Percentiles rank a stretch among this genome's conserved stretches.
Conservation (phyloP, 2,888 invertebrate genomes). For the Chelonus formosanus region DNA sequence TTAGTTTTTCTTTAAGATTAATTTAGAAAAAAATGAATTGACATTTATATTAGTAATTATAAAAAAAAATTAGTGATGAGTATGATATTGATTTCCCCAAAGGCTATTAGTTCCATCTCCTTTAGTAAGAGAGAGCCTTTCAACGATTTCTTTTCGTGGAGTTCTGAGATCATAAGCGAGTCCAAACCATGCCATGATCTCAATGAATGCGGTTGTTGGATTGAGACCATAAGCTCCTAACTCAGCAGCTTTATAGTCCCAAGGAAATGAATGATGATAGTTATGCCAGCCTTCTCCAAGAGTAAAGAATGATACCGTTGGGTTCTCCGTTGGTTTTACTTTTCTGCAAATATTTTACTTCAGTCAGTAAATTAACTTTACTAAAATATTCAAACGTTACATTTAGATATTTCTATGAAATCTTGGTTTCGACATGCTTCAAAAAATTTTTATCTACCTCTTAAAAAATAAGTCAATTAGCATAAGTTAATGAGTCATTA, state of each 20-base stretch:
- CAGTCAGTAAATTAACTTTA: background rate
- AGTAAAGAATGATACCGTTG: constrained; percentile 65
- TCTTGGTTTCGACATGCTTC: no score
- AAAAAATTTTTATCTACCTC: no score
- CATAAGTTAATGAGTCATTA: no score
- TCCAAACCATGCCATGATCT: constrained; percentile 56
- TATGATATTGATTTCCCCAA: constrained; percentile 50
- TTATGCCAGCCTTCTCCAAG: constrained; percentile 72
- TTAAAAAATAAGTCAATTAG: no score
- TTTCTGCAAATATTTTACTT: constrained; percentile 44
- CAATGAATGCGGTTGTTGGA: constrained; percentile 54
- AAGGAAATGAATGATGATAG: constrained; percentile 73
- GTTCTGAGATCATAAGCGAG: constrained; percentile 59
- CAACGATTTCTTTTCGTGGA: constrained; percentile 48
- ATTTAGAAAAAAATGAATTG: no score
- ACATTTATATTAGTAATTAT: no score
- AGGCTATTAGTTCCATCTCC: constrained; percentile 57
- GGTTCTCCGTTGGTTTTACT: constrained; percentile 65
- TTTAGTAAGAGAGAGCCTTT: constrained; percentile 48
- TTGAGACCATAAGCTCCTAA: constrained; percentile 56
- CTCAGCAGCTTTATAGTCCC: constrained; percentile 63
- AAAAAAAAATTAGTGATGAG: background rate
- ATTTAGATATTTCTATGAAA: background rate
- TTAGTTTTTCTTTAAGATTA: no score
- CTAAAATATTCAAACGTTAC: background rate